Percentiles rank a stretch among this genome's conserved stretches.
Conservation (phyloP, 1,140 invertebrate species). For the Solen grandis region DNA sequence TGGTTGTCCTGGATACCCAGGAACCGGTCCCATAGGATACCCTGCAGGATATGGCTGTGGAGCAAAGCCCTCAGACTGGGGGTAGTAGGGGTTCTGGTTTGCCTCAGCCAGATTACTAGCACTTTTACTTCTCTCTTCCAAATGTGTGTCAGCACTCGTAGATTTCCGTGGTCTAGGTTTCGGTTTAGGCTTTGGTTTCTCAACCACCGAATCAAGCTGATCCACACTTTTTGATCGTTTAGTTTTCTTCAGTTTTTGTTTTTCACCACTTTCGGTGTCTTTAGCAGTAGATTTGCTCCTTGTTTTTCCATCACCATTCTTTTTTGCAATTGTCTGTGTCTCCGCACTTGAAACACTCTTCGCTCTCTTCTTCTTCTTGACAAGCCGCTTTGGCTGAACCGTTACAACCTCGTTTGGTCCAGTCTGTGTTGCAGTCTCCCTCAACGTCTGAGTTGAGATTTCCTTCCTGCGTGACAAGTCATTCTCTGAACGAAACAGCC, state of each 20-base stretch:
- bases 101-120: constrained; percentile 26
- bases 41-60: constrained; percentile 36
- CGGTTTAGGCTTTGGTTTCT: constrained; percentile 65
- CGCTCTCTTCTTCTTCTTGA: constrained; percentile 60
- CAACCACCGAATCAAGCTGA: background rate
- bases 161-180: constrained; percentile 71
- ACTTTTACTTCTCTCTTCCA: constrained; percentile 30
- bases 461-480: constrained; percentile 63
- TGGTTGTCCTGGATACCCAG: constrained; percentile 27
- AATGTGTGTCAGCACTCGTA: constrained; percentile 31
- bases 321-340: constrained; percentile 62
- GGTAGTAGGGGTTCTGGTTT: constrained; percentile 28
- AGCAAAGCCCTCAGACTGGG: constrained; percentile 29
- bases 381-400: constrained; percentile 57
- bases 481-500: constrained; percentile 69
- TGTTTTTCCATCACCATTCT: constrained; percentile 29
- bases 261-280: constrained; percentile 16
- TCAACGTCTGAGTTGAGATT: constrained; percentile 68
- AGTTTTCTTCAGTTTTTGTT: constrained; percentile 11
- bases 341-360: constrained; percentile 64
- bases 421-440: constrained; percentile 73
- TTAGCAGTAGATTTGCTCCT: constrained; percentile 53
- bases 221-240: constrained; percentile 38
- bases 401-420: constrained; percentile 59
- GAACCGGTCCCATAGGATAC: background rate